phyloP scores from a whole-genome alignment of 2,113 vertebrate genomes.

The Ivindomyrus marchei region DNA sequence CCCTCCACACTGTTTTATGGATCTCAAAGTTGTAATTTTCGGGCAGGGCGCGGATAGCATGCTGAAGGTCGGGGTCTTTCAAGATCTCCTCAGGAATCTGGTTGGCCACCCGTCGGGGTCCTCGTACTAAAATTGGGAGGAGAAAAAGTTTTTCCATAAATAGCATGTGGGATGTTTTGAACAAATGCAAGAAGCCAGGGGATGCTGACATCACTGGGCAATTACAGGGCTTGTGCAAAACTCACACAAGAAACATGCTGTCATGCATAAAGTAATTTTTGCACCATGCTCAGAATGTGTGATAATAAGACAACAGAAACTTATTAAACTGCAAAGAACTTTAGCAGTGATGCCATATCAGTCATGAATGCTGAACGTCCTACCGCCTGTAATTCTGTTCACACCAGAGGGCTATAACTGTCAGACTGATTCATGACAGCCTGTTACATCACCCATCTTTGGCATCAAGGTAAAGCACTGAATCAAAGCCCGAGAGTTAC shows the following conservation, averaged over 20 bases:
- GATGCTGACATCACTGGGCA: not conserved
- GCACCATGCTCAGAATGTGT: not conserved
- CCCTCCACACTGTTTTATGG: conserved; percentile 89
- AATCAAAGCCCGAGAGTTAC: not conserved
- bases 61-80: conserved; percentile 64
- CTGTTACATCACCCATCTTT: conserved; percentile 9
- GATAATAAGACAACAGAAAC: not conserved
- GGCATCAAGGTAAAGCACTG: not conserved
- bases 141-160: conserved; percentile 11
- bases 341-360: not conserved
- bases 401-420: not conserved
- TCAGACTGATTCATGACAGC: conserved; percentile 16
- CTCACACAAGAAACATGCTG: not conserved
- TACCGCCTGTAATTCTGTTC: not conserved
- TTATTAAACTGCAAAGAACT: not conserved
- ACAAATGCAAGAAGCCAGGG: not conserved
- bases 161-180: not conserved
- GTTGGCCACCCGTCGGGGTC: conserved; percentile 64
- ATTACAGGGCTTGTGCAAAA: not conserved
- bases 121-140: conserved; percentile 31
- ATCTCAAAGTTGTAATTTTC: conserved; percentile 98
- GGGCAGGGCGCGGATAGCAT: conserved; percentile 69
- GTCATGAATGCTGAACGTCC: not conserved
- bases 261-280: not conserved
- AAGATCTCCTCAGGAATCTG: conserved; percentile 88